Percentiles rank a stretch among this genome's conserved stretches.
Evolutionary conservation across 2,113 vertebrate species (phyloP).

Genomic region (Brachyhypopomus occidentalis): DNA sequence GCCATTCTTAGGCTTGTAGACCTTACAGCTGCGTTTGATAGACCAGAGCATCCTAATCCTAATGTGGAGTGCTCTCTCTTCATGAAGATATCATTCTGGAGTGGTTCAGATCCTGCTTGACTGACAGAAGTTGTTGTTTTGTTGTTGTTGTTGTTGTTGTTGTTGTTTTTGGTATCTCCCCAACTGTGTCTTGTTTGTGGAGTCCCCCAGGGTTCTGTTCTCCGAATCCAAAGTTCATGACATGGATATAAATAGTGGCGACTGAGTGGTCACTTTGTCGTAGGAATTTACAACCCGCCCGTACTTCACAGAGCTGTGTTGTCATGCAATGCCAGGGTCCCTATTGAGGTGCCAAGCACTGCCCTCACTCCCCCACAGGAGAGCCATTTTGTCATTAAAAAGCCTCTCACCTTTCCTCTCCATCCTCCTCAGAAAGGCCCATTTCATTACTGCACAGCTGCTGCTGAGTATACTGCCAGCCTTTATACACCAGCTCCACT

Average conservation of each 20-base stretch:
- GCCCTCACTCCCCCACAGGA: slow-evolving; percentile 3
- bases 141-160: no score
- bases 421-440: slow-evolving; percentile 34
- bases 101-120: no score
- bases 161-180: no score
- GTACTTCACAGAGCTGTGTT: slow-evolving; percentile 8
- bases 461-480: slow-evolving; percentile 24
- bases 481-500: slow-evolving; percentile 10
- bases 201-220: no score
- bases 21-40: no score
- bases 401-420: slow-evolving; percentile 42
- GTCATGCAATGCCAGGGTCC: slow-evolving; percentile 22
- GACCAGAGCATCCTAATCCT: no score
- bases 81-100: no score
- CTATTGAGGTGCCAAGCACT: slow-evolving; percentile 19
- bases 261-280: neutral
- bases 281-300: neutral
- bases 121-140: no score
- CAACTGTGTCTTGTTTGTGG: no score
- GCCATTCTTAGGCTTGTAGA: no score
- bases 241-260: neutral
- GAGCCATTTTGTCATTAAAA: slow-evolving; percentile 44
- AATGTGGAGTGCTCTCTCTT: no score
- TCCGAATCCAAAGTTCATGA: neutral
- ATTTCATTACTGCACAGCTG: slow-evolving; percentile 33